Conservation (phyloP, 2,888 invertebrate species). For the Monochamus alternatus region DNA sequence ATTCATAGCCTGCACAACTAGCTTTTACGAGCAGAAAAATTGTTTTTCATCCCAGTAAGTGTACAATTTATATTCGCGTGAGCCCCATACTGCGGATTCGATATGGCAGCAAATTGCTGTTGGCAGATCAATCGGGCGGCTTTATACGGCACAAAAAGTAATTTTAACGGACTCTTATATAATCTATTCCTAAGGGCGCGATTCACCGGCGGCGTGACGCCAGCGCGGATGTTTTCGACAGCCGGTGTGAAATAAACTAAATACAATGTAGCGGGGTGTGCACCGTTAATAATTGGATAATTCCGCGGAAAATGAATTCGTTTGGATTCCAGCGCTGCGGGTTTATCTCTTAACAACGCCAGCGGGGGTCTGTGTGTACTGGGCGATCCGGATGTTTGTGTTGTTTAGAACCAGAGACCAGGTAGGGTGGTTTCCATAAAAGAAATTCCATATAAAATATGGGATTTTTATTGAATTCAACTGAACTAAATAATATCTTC, state of each 20-base stretch:
- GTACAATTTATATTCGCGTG: conserved; percentile 62
- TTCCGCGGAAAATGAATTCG: conserved; percentile 56
- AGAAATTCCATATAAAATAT: too few relatives aligned
- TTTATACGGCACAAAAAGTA: conserved; percentile 60
- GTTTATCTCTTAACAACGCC: conserved; percentile 1
- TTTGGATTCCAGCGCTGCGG: conserved; percentile 27
- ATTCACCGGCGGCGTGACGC: conserved; percentile 46
- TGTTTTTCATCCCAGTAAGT: conserved; percentile 21
- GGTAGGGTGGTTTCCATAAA: too few relatives aligned
- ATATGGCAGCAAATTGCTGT: conserved; percentile 66
- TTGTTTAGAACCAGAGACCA: too few relatives aligned
- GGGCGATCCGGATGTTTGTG: not conserved
- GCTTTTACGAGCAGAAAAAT: too few relatives aligned
- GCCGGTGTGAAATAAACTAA: conserved; percentile 61
- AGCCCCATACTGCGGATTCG: conserved; percentile 63
- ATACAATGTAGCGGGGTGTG: conserved; percentile 59
- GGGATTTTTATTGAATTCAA: too few relatives aligned
- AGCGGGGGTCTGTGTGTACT: not conserved
- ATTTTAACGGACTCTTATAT: conserved; percentile 53
- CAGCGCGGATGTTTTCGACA: conserved; percentile 61
- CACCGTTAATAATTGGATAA: conserved; percentile 63
- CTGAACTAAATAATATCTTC: too few relatives aligned
- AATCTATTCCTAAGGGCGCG: conserved; percentile 58
- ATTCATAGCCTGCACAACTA: too few relatives aligned
- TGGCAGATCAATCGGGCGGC: conserved; percentile 67